These are phyloP conservation scores for Drosophila oshimai DNA, from an alignment of 1,140 invertebrate species.

Conservation along the genomic window DNA sequence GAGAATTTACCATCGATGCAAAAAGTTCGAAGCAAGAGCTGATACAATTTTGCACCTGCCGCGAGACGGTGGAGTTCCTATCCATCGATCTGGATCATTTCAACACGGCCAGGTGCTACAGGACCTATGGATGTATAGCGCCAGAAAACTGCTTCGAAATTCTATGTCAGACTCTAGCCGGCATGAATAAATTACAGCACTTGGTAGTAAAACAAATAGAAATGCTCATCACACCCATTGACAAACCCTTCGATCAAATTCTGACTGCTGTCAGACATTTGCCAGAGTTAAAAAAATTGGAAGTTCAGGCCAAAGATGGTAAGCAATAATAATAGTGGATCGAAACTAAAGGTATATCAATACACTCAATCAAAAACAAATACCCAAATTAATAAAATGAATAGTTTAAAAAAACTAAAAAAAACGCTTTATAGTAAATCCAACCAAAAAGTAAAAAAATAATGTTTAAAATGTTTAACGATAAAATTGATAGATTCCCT, in stretches of 20 bases:
- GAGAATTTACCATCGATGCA: conserved; percentile 18
- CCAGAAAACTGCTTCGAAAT: conserved; percentile 20
- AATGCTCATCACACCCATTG: not conserved
- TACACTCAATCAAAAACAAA: too few species aligned
- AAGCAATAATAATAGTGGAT: too few species aligned
- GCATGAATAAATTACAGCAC: conserved; percentile 24
- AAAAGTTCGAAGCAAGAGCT: conserved; percentile 2
- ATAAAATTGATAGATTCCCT: too few species aligned
- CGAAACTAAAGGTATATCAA: too few species aligned
- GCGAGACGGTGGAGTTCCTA: conserved; percentile 23
- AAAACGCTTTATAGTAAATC: too few species aligned
- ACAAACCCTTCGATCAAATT: conserved; percentile 38
- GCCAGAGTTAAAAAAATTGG: conserved; percentile 5
- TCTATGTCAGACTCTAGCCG: conserved; percentile 12
- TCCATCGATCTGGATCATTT: conserved; percentile 49
- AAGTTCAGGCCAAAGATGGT: conserved; percentile 36
- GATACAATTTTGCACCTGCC: conserved; percentile 41
- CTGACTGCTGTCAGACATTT: conserved; percentile 18
- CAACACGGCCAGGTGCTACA: not conserved
- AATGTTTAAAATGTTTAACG: too few species aligned
- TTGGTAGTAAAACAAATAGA: conserved; percentile 22
- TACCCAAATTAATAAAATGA: not conserved
- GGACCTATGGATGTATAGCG: conserved; percentile 1
- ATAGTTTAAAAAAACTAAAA: too few species aligned
- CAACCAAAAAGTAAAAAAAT: too few species aligned